Conservation (phyloP, 2,113 vertebrate species). For the Fukomys damarensis region DNA sequence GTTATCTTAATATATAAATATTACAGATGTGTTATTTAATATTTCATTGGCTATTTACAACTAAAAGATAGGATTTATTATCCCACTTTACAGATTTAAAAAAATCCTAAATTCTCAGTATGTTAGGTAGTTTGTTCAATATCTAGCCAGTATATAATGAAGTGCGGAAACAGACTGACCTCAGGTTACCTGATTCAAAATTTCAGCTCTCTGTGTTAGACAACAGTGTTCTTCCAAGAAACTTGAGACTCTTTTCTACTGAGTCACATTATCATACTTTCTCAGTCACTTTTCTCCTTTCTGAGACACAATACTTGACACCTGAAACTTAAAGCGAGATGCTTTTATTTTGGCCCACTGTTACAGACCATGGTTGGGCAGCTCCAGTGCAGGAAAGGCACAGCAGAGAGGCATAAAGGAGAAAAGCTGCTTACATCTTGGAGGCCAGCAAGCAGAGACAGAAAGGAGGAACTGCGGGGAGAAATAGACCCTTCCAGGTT, state of each 20-base stretch:
- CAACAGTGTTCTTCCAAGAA: not conserved
- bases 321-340: not conserved
- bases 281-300: not conserved
- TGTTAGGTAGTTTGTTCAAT: not conserved
- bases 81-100: not conserved
- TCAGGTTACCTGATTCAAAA: not conserved
- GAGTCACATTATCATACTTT: not conserved
- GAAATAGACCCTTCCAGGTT: not conserved
- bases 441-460: not conserved
- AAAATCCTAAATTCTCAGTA: not conserved
- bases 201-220: not conserved
- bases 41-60: slow-evolving; percentile 16
- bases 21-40: not conserved
- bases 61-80: not conserved
- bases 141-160: not conserved
- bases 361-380: not conserved
- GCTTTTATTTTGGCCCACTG: not conserved
- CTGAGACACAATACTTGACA: not conserved
- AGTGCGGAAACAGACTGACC: not conserved
- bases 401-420: not conserved
- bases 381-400: not conserved
- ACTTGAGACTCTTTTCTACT: not conserved
- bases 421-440: not conserved
- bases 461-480: not conserved
- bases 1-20: not conserved